A percentile compares a stretch with the other conserved stretches of the same genome.
Evolutionary conservation across 2,888 invertebrate genomes (phyloP).

Genomic region (Malacosoma neustria): DNA sequence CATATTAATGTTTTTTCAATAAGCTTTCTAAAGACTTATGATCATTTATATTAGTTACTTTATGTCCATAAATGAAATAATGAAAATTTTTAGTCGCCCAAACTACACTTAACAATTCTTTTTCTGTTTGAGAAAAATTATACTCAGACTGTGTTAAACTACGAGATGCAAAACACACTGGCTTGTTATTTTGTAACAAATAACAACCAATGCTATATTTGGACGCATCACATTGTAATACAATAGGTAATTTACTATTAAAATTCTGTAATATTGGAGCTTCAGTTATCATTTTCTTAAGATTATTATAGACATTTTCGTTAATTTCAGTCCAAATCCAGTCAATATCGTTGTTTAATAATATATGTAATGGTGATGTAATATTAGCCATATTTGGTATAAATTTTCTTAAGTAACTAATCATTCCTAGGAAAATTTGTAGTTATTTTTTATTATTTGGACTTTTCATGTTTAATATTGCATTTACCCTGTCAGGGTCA

Average conservation of each 20-base stretch:
- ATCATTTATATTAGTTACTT: conserved; percentile 21
- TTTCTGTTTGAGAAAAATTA: conserved; percentile 44
- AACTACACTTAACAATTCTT: conserved; percentile 30
- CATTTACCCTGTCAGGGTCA: conserved; percentile 9
- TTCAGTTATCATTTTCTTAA: too few species aligned
- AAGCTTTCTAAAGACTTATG: conserved; percentile 29
- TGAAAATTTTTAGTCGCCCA: conserved; percentile 31
- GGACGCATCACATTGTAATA: too few species aligned
- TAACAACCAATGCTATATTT: too few species aligned
- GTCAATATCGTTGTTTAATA: conserved; percentile 9
- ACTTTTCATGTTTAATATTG: conserved; percentile 12
- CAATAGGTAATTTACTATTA: too few species aligned
- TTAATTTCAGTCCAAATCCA: too few species aligned
- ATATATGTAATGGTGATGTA: conserved; percentile 2
- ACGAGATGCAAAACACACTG: too few species aligned
- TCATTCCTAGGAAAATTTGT: conserved; percentile 12
- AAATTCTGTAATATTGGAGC: too few species aligned
- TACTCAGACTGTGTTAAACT: too few species aligned
- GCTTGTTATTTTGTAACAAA: too few species aligned
- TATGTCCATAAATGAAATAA: conserved; percentile 15
- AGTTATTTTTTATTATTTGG: conserved; percentile 14
- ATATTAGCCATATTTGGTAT: conserved; percentile 9
- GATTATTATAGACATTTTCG: too few species aligned
- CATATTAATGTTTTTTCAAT: too few species aligned
- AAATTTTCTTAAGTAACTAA: conserved; percentile 14